These are phyloP conservation scores for Hyposoter dolosus DNA, from an alignment of 2,888 invertebrate species.

Conservation along the genomic window DNA sequence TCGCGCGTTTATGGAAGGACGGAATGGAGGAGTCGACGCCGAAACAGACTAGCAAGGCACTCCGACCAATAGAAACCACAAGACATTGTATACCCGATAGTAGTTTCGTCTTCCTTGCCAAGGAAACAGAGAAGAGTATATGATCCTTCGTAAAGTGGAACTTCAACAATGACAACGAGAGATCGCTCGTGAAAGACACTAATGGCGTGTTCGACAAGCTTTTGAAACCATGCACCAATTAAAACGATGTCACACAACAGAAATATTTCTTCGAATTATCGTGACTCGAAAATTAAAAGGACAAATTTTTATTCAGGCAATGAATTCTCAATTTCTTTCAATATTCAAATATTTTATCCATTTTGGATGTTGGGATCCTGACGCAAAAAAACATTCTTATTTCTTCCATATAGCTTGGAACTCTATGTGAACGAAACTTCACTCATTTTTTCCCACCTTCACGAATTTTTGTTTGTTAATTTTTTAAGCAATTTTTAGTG, in stretches of 20 bases:
- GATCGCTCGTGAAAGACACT: constrained; percentile 67
- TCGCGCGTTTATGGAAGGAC: not conserved
- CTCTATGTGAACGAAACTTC: not conserved
- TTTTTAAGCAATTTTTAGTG: not conserved
- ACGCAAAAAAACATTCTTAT: not conserved
- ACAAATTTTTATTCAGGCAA: not conserved
- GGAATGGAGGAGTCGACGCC: constrained; percentile 29
- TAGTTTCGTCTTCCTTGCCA: constrained; percentile 36
- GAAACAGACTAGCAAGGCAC: constrained; percentile 34
- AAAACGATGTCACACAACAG: constrained; percentile 26
- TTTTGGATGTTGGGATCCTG: not conserved
- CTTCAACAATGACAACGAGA: constrained; percentile 67
- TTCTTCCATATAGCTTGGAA: not conserved
- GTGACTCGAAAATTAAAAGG: not conserved
- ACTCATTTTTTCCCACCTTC: not conserved
- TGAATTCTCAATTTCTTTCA: not conserved
- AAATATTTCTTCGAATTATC: constrained; percentile 2
- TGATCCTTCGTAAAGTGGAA: constrained; percentile 59
- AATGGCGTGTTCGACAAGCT: constrained; percentile 62
- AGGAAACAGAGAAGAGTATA: constrained; percentile 25
- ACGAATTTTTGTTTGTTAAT: not conserved
- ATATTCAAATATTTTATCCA: not conserved
- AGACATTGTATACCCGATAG: constrained; percentile 44
- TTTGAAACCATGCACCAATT: constrained; percentile 48
- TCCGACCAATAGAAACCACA: constrained; percentile 35